Conservation (phyloP, 2,888 invertebrate species). For the Drosophila parthenogenetica region DNA sequence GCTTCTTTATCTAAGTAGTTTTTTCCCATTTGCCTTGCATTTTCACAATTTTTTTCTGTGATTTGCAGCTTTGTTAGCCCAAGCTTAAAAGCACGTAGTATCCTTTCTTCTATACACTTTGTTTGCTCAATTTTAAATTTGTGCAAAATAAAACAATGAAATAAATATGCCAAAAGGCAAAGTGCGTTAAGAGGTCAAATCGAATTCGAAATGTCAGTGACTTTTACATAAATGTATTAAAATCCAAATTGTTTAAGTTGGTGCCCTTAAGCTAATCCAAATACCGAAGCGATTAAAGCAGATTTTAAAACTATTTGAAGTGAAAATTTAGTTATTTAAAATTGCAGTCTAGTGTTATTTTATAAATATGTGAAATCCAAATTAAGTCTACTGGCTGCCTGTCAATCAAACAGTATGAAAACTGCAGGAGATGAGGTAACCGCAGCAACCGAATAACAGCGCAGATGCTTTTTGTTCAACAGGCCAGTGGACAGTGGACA, state of each 20-base stretch:
- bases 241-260: too few species aligned
- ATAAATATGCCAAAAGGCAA: too few species aligned
- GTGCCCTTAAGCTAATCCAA: too few species aligned
- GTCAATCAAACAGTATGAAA: constrained; percentile 10
- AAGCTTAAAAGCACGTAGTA: not conserved
- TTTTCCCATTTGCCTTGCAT: constrained; percentile 33
- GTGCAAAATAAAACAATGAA: not conserved
- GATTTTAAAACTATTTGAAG: too few species aligned
- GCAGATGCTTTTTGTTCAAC: constrained; percentile 62
- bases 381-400: not conserved
- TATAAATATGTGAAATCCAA: not conserved
- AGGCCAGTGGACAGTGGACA: not conserved
- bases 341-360: too few species aligned
- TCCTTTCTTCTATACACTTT: too few species aligned
- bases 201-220: not conserved
- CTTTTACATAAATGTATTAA: too few species aligned
- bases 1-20: constrained; percentile 30
- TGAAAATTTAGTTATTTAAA: too few species aligned
- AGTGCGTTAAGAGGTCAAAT: too few species aligned
- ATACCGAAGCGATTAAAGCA: too few species aligned
- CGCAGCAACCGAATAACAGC: constrained; percentile 61
- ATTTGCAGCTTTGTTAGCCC: not conserved
- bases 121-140: not conserved
- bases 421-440: constrained; percentile 35
- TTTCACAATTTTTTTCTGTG: constrained; percentile 15